phyloP scores from a whole-genome alignment of 2,113 vertebrate species.

The Brachionichthys hirsutus region DNA sequence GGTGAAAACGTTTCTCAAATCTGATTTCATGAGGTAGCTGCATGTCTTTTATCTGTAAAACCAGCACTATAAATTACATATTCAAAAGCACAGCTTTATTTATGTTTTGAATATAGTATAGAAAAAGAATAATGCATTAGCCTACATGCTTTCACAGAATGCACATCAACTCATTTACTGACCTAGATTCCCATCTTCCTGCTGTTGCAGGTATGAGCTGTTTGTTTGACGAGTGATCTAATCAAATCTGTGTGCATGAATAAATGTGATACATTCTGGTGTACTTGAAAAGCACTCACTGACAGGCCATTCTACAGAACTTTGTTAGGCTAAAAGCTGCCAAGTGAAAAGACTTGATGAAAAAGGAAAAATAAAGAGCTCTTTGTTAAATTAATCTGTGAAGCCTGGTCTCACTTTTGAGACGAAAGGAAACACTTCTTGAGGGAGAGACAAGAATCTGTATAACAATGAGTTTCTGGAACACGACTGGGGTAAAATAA shows the following conservation, averaged over 20 bases:
- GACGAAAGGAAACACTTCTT: slow-evolving; percentile 18
- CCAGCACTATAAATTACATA: no score
- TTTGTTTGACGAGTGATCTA: slow-evolving; percentile 20
- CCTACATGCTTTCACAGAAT: neutral
- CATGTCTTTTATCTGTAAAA: no score
- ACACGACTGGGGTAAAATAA: slow-evolving; percentile 32
- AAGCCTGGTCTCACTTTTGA: slow-evolving; percentile 17
- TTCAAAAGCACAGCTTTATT: neutral
- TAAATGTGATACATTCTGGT: neutral
- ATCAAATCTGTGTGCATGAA: slow-evolving; percentile 8
- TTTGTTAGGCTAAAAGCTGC: slow-evolving; percentile 9
- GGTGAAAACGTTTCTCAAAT: no score
- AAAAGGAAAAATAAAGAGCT: neutral
- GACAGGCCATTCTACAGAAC: neutral
- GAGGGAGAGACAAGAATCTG: slow-evolving; percentile 3
- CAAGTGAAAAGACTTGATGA: neutral
- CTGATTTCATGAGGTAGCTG: no score
- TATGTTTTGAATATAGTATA: no score
- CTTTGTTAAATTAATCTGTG: slow-evolving; percentile 1
- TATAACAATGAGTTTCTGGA: slow-evolving; percentile 26
- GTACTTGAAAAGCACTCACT: neutral
- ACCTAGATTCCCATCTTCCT: slow-evolving; percentile 30
- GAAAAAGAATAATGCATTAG: no score
- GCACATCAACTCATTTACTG: slow-evolving; percentile 26
- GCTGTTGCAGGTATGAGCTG: neutral